phyloP scores from a whole-genome alignment of 2,113 vertebrate genomes.

The Scalopus aquaticus region DNA sequence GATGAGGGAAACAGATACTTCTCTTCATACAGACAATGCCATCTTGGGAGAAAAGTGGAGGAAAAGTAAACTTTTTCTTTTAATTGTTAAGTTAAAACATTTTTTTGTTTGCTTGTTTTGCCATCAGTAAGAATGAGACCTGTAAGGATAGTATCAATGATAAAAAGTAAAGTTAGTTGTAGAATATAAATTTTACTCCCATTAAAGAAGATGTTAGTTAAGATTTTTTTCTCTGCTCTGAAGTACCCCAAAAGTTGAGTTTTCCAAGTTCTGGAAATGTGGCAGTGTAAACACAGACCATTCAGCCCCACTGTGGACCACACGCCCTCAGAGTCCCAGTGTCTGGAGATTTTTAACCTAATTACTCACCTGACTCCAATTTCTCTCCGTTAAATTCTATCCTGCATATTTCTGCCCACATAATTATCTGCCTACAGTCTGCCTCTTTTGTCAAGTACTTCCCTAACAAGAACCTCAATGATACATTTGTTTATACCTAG shows the following conservation, averaged over 20 bases:
- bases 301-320: background rate
- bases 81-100: background rate
- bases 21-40: background rate
- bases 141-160: background rate
- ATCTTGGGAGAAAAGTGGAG: background rate
- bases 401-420: background rate
- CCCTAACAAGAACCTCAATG: background rate
- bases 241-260: background rate
- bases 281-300: background rate
- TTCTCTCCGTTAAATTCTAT: constrained; percentile 17
- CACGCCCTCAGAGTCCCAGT: background rate
- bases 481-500: constrained; percentile 45
- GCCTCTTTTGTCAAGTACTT: background rate
- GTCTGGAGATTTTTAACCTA: constrained; percentile 40
- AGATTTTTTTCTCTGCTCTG: background rate
- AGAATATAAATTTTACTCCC: background rate
- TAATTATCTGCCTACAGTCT: background rate
- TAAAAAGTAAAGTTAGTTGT: background rate
- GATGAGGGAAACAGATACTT: background rate
- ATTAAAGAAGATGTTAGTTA: background rate
- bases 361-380: constrained; percentile 21
- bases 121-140: background rate
- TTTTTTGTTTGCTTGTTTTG: background rate
- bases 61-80: background rate
- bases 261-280: background rate